phyloP scores from a whole-genome alignment of 53 echinoderm and acorn worm genomes.

The Astropecten irregularis region DNA sequence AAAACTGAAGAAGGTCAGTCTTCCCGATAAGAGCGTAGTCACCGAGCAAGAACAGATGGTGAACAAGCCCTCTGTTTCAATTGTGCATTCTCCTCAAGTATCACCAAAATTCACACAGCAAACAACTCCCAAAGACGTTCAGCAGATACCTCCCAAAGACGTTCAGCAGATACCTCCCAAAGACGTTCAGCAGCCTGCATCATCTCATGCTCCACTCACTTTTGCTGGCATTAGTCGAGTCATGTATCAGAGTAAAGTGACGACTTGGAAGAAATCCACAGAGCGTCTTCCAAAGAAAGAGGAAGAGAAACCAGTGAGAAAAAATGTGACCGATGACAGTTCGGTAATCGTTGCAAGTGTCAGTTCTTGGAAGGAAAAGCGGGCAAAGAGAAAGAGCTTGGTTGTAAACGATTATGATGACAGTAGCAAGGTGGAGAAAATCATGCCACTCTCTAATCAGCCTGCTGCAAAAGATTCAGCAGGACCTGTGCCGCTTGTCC shows the following conservation, averaged over 20 bases:
- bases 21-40: not conserved
- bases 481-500: no score
- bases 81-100: no score
- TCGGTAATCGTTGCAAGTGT: constrained; percentile 3
- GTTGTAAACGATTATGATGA: constrained; percentile 24
- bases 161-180: not conserved
- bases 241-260: constrained; percentile 49
- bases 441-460: no score
- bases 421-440: no score
- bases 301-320: constrained; percentile 8
- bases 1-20: constrained; percentile 6
- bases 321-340: constrained; percentile 10
- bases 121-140: no score
- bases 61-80: not conserved
- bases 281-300: not conserved
- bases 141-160: no score
- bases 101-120: no score
- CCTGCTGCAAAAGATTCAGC: no score
- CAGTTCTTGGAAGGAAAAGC: constrained; percentile 65
- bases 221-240: constrained; percentile 42
- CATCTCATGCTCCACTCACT: not conserved
- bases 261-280: constrained; percentile 36
- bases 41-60: not conserved
- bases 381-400: constrained; percentile 41
- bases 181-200: not conserved